Evolutionary conservation across 2,797 vertebrate genomes (phyloP).

Genomic region (Tokudaia tokunoshimensis): DNA sequence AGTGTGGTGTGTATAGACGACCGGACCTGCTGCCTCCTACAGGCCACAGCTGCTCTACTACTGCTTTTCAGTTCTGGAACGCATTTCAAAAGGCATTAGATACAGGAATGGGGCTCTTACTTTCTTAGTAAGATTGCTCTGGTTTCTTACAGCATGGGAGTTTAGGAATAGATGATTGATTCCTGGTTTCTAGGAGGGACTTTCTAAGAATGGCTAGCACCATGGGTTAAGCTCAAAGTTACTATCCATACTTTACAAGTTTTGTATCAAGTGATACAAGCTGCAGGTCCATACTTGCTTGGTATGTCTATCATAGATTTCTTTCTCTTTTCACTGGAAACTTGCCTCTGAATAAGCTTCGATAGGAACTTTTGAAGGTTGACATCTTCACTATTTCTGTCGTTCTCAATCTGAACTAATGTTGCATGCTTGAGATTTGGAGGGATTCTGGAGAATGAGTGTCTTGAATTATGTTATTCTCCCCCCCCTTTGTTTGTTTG

Average conservation of each 20-base stretch:
- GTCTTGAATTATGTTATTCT: background rate
- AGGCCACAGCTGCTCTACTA: background rate
- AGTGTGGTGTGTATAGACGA: background rate
- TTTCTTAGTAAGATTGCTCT: background rate
- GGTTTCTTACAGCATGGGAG: background rate
- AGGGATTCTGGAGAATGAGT: slow-evolving; percentile 34
- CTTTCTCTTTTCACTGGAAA: slow-evolving; percentile 31
- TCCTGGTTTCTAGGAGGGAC: background rate
- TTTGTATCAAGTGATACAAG: background rate
- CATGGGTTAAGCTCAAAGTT: background rate
- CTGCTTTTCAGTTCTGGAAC: background rate
- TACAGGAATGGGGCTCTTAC: background rate
- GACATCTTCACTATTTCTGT: background rate
- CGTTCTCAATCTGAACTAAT: background rate
- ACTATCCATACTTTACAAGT: background rate
- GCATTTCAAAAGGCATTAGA: background rate
- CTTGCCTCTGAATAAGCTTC: background rate
- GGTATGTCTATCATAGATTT: background rate
- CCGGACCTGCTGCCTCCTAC: background rate
- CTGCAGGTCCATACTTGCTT: background rate
- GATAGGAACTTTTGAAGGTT: background rate
- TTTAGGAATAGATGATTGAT: background rate
- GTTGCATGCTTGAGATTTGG: slow-evolving; percentile 17
- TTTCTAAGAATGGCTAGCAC: background rate
- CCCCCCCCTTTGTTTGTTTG: background rate